phyloP scores from a whole-genome alignment of 2,888 invertebrate genomes.

The Ctenicera cuprea region DNA sequence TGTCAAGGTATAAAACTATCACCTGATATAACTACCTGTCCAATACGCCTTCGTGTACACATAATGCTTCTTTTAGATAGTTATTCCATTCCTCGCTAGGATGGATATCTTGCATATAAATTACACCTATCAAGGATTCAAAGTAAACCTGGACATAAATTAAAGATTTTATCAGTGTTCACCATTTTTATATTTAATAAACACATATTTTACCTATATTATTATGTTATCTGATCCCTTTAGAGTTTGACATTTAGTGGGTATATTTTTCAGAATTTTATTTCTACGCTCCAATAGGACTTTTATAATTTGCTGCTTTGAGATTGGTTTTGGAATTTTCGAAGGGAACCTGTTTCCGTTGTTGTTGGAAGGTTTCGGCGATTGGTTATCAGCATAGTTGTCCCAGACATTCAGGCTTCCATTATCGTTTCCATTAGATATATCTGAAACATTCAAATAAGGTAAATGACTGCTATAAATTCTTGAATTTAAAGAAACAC shows the following conservation, averaged over 20 bases:
- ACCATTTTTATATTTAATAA: constrained; percentile 59
- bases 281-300: constrained; percentile 34
- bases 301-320: constrained; percentile 19
- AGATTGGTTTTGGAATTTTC: constrained; percentile 24
- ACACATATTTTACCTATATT: constrained; percentile 64
- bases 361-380: not conserved
- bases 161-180: constrained; percentile 62
- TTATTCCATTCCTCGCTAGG: constrained; percentile 48
- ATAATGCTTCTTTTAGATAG: constrained; percentile 47
- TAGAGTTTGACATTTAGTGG: constrained; percentile 64
- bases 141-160: constrained; percentile 62
- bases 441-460: not conserved
- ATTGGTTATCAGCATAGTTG: not conserved
- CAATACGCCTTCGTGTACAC: constrained; percentile 61
- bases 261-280: constrained; percentile 56
- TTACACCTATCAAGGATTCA: constrained; percentile 62
- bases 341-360: constrained; percentile 33
- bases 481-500: too few species aligned
- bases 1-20: constrained; percentile 70
- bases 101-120: constrained; percentile 63
- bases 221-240: constrained; percentile 67
- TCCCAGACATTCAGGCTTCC: not conserved
- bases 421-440: not conserved
- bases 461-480: too few species aligned
- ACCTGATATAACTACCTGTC: constrained; percentile 69